Evolutionary conservation across 1,140 invertebrate genomes (phyloP), one percentile per base, ranked within the genome.

Genomic region (Heliconius hermathena): DNA sequence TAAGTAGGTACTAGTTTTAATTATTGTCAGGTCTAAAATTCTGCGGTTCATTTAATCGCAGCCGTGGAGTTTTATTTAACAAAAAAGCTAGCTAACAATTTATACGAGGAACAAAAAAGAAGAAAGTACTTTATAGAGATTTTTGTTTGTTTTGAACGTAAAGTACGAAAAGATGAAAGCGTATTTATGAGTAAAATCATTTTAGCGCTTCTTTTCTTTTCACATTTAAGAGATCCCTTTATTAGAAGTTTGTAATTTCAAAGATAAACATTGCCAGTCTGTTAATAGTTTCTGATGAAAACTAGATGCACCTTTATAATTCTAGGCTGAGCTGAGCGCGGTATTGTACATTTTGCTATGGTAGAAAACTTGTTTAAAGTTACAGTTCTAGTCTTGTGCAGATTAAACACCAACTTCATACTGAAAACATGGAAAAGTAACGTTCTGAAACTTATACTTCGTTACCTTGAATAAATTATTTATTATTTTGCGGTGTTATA

Each of bases 161-260:
- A 20, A 20, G 16, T 54, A 54, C 52, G 33, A 36, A 54, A 54
- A 54, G 52, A 54, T n/a, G 52, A 54, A 54, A 54, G 52, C n/a
- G 20, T 54, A 54, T 54, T 54, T 9, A 16, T 8, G 41, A 46
- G 41, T 46, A 52, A 52, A 60, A 60, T 60, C n/a, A 60, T 60
- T 60, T 26, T 22, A 22, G 20, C 20, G 0, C 8, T 60, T 26
- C 54, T 60, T 5, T 52, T 22, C 54, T 11, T 60, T 46, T 46
- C 41, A 16, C 41, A 46, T 46, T 46, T 16, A 46, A 13, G 54
- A 57, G n/a, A 60, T 60, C n/a, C 54, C 8, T 73, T 71, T 57
- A 77, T 54, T n/a, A 49, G 57, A 77, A 77, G 71, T 73, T 77
- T 77, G 72, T 77, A 77, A 77, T 77, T 73, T 73, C 70, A 57